These are phyloP conservation scores for Ailurus styani DNA, from an alignment of 2,113 vertebrate species.

Conservation along the genomic window DNA sequence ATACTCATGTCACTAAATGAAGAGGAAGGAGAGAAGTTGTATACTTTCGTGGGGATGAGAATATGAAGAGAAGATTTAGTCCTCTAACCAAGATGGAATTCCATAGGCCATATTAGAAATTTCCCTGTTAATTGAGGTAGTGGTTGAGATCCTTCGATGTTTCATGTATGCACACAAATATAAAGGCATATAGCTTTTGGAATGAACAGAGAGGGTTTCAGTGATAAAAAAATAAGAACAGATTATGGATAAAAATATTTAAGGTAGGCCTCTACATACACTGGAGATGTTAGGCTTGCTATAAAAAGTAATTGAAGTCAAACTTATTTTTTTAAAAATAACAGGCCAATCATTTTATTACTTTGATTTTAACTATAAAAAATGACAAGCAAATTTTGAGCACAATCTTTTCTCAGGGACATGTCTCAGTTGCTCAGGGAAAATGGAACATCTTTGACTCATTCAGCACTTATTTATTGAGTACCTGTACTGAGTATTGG, in stretches of 20 bases:
- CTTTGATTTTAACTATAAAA: constrained; percentile 18
- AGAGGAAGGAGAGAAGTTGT: neutral
- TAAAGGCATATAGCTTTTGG: neutral
- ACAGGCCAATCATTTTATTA: neutral
- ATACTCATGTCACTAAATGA: neutral
- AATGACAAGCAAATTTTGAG: neutral
- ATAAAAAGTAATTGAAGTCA: neutral
- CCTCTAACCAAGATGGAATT: neutral
- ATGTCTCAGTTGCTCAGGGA: neutral
- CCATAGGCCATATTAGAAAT: neutral
- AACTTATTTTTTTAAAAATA: neutral
- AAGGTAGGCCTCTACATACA: neutral
- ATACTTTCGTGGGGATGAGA: neutral
- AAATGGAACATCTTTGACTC: neutral
- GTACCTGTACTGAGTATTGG: neutral
- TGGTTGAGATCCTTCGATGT: neutral
- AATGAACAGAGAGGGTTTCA: neutral
- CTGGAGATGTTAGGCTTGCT: neutral
- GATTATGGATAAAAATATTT: neutral
- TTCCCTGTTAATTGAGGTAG: neutral
- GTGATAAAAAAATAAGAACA: neutral
- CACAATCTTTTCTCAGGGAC: neutral
- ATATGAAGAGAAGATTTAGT: neutral
- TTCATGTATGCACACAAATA: neutral
- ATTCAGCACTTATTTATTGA: neutral